Conservation (phyloP, 2,113 vertebrate genomes). For the Parus major region DNA sequence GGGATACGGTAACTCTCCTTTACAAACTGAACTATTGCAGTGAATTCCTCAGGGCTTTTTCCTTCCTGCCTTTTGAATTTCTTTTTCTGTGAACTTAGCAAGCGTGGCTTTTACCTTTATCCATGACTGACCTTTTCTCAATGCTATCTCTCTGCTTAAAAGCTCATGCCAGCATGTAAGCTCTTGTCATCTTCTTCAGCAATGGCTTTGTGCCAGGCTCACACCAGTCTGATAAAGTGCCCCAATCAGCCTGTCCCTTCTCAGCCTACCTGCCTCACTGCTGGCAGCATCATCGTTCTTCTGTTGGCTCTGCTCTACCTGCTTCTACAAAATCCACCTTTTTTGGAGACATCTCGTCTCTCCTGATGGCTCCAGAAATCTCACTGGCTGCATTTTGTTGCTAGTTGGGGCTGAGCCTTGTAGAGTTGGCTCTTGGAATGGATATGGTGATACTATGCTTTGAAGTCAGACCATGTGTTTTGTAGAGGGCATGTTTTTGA, state of each 20-base stretch:
- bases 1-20: not conserved
- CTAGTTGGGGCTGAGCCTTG: not conserved
- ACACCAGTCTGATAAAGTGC: not conserved
- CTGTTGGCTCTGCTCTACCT: not conserved
- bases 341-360: fast-evolving
- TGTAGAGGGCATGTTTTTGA: not conserved
- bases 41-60: not conserved
- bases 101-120: slow-evolving; percentile 4
- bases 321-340: not conserved
- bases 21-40: not conserved
- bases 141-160: not conserved
- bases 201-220: not conserved
- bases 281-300: fast-evolving
- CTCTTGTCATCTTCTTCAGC: not conserved
- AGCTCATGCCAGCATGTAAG: not conserved
- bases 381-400: not conserved
- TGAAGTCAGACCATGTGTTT: not conserved
- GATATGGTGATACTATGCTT: not conserved
- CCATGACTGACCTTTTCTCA: not conserved
- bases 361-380: not conserved
- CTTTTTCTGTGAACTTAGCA: not conserved
- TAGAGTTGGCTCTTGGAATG: not conserved
- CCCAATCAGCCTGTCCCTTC: not conserved
- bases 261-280: not conserved
- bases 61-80: slow-evolving; percentile 26